These are phyloP conservation scores for Gobiocypris rarus DNA, from an alignment of 2,113 vertebrate genomes.

Conservation along the genomic window DNA sequence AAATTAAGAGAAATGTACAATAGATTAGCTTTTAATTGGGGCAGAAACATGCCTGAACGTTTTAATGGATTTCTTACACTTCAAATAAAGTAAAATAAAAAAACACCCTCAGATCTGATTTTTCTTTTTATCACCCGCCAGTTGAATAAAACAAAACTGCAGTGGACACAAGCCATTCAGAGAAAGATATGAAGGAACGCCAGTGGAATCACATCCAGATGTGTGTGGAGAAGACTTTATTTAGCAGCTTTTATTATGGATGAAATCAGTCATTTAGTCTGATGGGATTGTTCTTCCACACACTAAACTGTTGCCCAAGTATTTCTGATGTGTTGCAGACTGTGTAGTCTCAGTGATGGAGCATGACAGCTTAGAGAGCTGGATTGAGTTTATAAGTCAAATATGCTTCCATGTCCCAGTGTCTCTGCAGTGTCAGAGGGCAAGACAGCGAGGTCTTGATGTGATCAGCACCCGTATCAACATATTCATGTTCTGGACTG, in stretches of 20 bases:
- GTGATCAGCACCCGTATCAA: background rate
- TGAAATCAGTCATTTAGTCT: background rate
- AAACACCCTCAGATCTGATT: background rate
- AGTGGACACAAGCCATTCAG: conserved; percentile 10
- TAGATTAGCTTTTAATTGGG: background rate
- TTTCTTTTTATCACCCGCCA: conserved; percentile 4
- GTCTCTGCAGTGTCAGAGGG: background rate
- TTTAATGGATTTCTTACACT: background rate
- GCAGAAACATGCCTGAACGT: background rate
- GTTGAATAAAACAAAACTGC: background rate
- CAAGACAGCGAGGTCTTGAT: background rate
- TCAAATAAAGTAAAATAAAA: background rate
- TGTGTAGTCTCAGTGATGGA: background rate
- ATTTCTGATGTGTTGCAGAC: background rate
- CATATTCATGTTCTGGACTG: background rate
- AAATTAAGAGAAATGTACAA: background rate
- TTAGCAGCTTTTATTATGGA: conserved; percentile 1
- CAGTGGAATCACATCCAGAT: conserved; percentile 4
- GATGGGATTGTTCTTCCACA: background rate
- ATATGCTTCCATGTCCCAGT: background rate
- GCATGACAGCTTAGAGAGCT: background rate
- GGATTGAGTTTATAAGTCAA: background rate
- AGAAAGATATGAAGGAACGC: background rate
- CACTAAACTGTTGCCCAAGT: background rate
- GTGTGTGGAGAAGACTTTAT: background rate